A percentile compares a stretch with the other conserved stretches of the same genome.
phyloP scores from a whole-genome alignment of 2,113 vertebrate species.

The Forbesichthys agassizii region DNA sequence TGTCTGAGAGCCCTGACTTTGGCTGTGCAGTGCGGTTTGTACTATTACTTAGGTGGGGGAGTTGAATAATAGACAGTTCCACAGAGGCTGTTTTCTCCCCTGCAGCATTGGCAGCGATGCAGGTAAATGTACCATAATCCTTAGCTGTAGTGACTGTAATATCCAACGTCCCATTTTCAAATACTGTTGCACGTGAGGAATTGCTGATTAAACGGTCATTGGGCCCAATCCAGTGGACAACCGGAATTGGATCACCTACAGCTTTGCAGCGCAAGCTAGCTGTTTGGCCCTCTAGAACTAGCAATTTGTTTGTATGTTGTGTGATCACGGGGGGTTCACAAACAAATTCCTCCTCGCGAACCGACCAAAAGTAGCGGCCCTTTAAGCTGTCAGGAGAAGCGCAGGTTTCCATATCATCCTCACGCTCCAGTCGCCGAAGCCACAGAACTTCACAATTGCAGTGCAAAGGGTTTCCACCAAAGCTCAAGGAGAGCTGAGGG shows the following conservation, averaged over 20 bases:
- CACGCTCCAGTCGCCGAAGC: constrained; percentile 88
- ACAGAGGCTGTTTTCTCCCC: constrained; percentile 92
- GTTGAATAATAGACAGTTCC: constrained; percentile 93
- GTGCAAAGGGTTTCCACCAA: constrained; percentile 94
- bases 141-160: constrained; percentile 92
- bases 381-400: constrained; percentile 90
- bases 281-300: constrained; percentile 95
- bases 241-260: constrained; percentile 90
- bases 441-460: constrained; percentile 97
- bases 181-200: constrained; percentile 87
- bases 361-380: constrained; percentile 95
- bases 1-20: constrained; percentile 93
- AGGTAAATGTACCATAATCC: constrained; percentile 95
- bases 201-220: constrained; percentile 92
- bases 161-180: constrained; percentile 94
- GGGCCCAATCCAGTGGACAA: constrained; percentile 94
- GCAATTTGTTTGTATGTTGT: constrained; percentile 91
- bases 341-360: constrained; percentile 92
- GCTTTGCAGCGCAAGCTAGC: constrained; percentile 95
- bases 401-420: constrained; percentile 96
- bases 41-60: constrained; percentile 91
- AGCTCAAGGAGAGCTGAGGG: constrained; percentile 87
- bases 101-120: constrained; percentile 94
- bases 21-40: constrained; percentile 85
- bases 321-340: constrained; percentile 96